A percentile compares a stretch with the other conserved stretches of the same genome.
phyloP scores from a whole-genome alignment of 2,113 vertebrate species.

The Crypturellus undulatus region DNA sequence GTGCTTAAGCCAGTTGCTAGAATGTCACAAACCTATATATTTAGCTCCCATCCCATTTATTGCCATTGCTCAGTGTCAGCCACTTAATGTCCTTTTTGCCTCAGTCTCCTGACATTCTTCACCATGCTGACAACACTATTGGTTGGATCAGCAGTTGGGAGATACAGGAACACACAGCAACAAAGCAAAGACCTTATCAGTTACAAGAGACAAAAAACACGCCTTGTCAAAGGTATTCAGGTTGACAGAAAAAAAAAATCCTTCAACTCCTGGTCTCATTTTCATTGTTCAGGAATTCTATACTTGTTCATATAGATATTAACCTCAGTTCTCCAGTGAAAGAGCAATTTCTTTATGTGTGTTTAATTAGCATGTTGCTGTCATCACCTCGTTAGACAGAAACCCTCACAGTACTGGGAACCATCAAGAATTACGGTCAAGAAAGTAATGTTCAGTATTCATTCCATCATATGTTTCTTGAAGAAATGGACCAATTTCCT shows the following conservation, averaged over 20 bases:
- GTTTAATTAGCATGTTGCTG: not conserved
- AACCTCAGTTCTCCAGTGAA: not conserved
- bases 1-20: slow-evolving; percentile 70
- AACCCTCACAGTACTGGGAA: not conserved
- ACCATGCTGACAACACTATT: not conserved
- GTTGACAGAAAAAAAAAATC: not conserved
- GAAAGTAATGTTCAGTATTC: not conserved
- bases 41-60: slow-evolving; percentile 77
- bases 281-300: not conserved
- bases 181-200: slow-evolving; percentile 27
- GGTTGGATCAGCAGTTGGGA: slow-evolving; percentile 7
- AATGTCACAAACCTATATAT: slow-evolving; percentile 77
- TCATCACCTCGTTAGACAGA: not conserved
- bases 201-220: slow-evolving; percentile 32
- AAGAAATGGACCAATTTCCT: too few relatives aligned
- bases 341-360: not conserved
- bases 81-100: slow-evolving; percentile 53
- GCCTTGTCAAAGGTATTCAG: not conserved
- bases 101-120: slow-evolving; percentile 50
- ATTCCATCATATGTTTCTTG: not conserved
- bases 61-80: slow-evolving; percentile 62
- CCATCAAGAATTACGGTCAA: not conserved
- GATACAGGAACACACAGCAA: slow-evolving; percentile 28
- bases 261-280: not conserved
- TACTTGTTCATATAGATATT: not conserved